Conservation (phyloP, 2,797 vertebrate species). For the Ispidina lecontei region DNA sequence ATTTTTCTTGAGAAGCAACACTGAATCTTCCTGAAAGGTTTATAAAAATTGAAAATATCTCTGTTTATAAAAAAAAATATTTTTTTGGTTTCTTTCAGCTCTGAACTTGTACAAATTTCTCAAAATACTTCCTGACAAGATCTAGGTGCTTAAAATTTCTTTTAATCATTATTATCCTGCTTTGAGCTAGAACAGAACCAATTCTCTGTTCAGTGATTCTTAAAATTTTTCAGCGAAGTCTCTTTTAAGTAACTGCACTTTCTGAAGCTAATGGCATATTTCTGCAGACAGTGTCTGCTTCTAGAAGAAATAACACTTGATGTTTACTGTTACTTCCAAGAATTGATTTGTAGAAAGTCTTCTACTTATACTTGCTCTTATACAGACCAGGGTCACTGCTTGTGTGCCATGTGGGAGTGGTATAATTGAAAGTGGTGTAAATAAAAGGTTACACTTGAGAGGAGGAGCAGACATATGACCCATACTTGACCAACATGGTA, state of each 20-base stretch:
- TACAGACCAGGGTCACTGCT: background rate
- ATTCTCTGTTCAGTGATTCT: no score
- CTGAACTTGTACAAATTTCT: background rate
- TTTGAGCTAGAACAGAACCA: background rate
- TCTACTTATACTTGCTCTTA: background rate
- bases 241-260: no score
- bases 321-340: no score
- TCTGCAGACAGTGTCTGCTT: no score
- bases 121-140: background rate
- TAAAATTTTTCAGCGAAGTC: no score
- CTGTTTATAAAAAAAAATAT: background rate
- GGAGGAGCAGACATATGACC: background rate
- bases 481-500: background rate
- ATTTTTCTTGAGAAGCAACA: background rate
- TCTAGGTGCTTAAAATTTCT: background rate
- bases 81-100: background rate
- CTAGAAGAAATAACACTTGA: no score
- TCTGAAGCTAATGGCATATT: no score
- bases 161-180: background rate
- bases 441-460: background rate
- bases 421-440: background rate
- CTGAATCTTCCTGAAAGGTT: background rate
- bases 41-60: background rate
- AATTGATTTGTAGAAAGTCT: no score
- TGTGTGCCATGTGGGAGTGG: background rate